Conservation (phyloP, 2,888 invertebrate genomes). For the Coenonympha glycerion region DNA sequence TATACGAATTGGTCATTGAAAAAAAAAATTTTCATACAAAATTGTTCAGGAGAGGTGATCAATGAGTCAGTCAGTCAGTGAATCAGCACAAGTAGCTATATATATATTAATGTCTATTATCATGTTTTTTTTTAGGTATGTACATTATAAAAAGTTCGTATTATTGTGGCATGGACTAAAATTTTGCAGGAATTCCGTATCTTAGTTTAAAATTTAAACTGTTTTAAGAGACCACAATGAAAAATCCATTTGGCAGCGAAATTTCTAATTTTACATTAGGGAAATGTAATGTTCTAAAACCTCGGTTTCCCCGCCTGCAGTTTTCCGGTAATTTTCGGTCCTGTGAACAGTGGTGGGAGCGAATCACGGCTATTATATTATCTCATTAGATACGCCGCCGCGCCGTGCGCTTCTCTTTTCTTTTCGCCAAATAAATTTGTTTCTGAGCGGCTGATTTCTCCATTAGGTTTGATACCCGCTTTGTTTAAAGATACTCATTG, state of each 20-base stretch:
- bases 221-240: conserved; percentile 24
- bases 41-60: no score
- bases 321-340: conserved; percentile 68
- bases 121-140: no score
- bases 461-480: conserved; percentile 40
- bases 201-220: conserved; percentile 12
- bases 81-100: no score
- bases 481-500: not conserved
- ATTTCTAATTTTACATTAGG: conserved; percentile 41
- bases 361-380: conserved; percentile 74
- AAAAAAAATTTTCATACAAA: no score
- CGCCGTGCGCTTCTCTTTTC: conserved; percentile 52
- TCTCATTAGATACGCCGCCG: conserved; percentile 71
- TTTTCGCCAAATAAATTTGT: conserved; percentile 68
- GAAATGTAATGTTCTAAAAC: conserved; percentile 39
- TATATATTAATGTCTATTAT: no score
- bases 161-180: no score
- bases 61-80: no score
- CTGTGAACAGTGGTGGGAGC: conserved; percentile 54
- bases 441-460: conserved; percentile 55
- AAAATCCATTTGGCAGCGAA: conserved; percentile 33
- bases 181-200: conserved; percentile 6
- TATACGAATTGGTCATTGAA: no score
- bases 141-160: no score
- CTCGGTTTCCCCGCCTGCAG: conserved; percentile 52